phyloP scores from a whole-genome alignment of 2,797 vertebrate genomes.

The Sorex maritimensis region DNA sequence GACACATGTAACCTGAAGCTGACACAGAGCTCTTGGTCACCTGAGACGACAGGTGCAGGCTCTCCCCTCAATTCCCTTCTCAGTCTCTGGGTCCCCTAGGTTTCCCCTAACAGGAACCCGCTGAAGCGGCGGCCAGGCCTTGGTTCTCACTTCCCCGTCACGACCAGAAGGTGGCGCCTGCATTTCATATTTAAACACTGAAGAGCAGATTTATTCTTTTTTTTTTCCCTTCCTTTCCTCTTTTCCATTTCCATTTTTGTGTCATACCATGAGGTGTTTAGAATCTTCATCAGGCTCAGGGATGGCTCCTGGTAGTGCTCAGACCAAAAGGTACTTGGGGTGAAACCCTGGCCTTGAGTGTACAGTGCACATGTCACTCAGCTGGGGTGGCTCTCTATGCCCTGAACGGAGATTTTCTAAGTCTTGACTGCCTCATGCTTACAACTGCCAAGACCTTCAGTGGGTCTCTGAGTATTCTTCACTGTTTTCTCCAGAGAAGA shows the following conservation, averaged over 20 bases:
- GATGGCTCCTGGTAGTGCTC: too few relatives aligned
- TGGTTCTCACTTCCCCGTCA: background rate
- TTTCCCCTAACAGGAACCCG: background rate
- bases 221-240: background rate
- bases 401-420: background rate
- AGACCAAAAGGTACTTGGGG: too few relatives aligned
- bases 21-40: constrained; percentile 55
- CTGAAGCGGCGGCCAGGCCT: background rate
- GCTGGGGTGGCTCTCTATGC: too few relatives aligned
- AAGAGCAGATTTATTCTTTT: background rate
- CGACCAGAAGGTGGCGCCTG: constrained; percentile 79
- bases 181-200: constrained; percentile 17
- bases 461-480: background rate
- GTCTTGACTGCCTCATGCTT: background rate
- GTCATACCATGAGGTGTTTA: too few relatives aligned
- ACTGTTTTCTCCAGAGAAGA: background rate
- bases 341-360: too few relatives aligned
- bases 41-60: background rate
- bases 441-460: fast-evolving
- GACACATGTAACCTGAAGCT: background rate
- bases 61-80: background rate
- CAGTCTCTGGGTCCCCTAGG: background rate
- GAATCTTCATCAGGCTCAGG: too few relatives aligned
- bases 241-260: background rate
- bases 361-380: too few relatives aligned